Evolutionary conservation across 2,797 vertebrate species (phyloP), one percentile per base, ranked within the genome.

Genomic region (Spinus olivaceus): DNA sequence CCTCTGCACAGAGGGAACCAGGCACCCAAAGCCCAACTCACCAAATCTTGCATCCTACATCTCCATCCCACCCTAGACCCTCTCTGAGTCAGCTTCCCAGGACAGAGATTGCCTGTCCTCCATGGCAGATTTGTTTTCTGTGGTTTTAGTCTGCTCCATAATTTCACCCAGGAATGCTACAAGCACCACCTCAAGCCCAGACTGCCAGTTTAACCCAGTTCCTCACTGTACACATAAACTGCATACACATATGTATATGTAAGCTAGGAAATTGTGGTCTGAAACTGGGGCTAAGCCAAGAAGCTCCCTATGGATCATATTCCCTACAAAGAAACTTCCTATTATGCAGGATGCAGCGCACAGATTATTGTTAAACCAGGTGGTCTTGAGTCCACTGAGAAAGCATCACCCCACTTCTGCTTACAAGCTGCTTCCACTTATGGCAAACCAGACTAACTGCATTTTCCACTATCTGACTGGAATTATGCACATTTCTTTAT

Each of bases 221-320:
- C 42, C 13, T 67, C 8, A 1, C 10, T 10, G 10, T 17, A 53
- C 0, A 0, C 13, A 59, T 17, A 41, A 67, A 25, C 32, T 54
- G 8, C 21, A 10, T 4, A 10, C n/a, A 7, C 11, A 9, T 6
- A 4, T 2, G 5, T 21, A 50, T 2, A 47, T 0, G 0, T 30
- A 12, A 86, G 7, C 41, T 59, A 51, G 8, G 27, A 71, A 71
- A 42, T 6, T 19, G 39, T 1, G 32, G 73, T 37, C 57, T 6
- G 10, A 42, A 74, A 44, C 32, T 20, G 37, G n/a, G 22, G 22
- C 42, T 42, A 66, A 85, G 70, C 30, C 87, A 87, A 85, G 39
- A n/a, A 81, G 27, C 8, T 81, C 57, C 76, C 64, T 13, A 28
- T 8, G 33, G 72, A 67, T 41, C 1, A 1, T 1, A 5, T 12